Evolutionary conservation across 2,888 invertebrate species (phyloP), one percentile per base, ranked within the genome.

Genomic region (Acronicta aceris): DNA sequence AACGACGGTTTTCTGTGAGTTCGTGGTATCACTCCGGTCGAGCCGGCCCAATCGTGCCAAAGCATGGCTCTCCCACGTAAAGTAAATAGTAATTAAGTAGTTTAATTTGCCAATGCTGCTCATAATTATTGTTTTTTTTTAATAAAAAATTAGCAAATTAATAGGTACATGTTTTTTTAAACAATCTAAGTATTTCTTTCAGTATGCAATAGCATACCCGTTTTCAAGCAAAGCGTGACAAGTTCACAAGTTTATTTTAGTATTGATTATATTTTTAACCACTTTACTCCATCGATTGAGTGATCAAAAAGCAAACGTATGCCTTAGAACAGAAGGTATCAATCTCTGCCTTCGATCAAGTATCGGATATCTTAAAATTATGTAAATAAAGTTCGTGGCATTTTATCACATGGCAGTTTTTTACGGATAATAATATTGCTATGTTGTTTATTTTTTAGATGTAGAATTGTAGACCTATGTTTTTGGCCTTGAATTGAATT

Each of bases 241-340:
- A 38, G 49, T 15, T 27, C 15, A 40, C 41, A 15, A 48, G n/a
- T 53, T 55, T 69, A 69, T 72, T 72, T 72, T 50, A 40, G 55
- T 68, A 61, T 9, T 46, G 42, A 50, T 59, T 46, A 40, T 72
- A 69, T 72, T 69, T 72, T 59, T 67, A 72, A 60, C 51, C 45
- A 9, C 13, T 15, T 15, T 2, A 15, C 30, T 27, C 27, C 0
- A 10, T 6, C 17, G 6, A 40, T 25, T 40, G 25, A 46, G 43
- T 55, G 27, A 50, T 56, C 52, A 33, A 69, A 71, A 67, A 53
- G 61, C 55, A 53, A 49, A 53, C 73, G 21, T 72, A 21, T 56
- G 49, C 2, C 1, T 10, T n/a, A 30, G 7, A 5, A 21, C n/a
- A 52, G 67, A 49, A 67, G 51, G 30, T 30, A 52, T 27, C 8